Percentiles rank a stretch among this genome's conserved stretches.
These are phyloP conservation scores for Bimastos eiseni DNA, from an alignment of 2,888 invertebrate genomes.

Conservation along the genomic window DNA sequence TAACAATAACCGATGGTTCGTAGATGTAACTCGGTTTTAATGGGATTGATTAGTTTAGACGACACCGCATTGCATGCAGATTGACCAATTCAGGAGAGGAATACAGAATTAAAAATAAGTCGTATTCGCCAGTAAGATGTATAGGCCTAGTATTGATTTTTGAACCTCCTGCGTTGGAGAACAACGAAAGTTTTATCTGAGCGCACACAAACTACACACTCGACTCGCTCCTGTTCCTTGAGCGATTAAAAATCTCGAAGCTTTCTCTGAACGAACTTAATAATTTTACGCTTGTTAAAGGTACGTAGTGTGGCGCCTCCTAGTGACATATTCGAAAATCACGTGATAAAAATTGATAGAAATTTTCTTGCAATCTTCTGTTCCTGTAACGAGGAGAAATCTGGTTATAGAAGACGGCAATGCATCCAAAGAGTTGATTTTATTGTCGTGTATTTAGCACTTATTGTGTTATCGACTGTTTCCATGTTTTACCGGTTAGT, in stretches of 20 bases:
- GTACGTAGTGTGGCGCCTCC: background rate
- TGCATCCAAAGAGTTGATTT: background rate
- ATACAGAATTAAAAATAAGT: too few species aligned
- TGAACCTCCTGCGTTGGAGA: background rate
- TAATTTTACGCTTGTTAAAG: background rate
- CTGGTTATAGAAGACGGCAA: background rate
- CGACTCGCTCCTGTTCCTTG: background rate
- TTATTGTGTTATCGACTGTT: slow-evolving; percentile 13
- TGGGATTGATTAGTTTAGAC: too few species aligned
- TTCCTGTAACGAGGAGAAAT: background rate
- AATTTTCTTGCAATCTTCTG: background rate
- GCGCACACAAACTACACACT: background rate
- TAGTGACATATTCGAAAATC: background rate
- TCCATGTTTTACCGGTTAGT: background rate
- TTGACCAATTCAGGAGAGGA: too few species aligned
- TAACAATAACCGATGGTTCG: too few species aligned
- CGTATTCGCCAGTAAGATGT: too few species aligned
- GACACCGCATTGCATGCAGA: too few species aligned
- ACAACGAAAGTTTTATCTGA: background rate
- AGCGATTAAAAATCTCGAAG: background rate
- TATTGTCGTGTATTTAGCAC: background rate
- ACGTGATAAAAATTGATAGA: background rate
- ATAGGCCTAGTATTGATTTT: too few species aligned
- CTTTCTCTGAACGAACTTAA: background rate
- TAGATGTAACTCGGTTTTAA: too few species aligned